Conservation (phyloP, 2,888 invertebrate genomes). For the Anaspis maculata region DNA sequence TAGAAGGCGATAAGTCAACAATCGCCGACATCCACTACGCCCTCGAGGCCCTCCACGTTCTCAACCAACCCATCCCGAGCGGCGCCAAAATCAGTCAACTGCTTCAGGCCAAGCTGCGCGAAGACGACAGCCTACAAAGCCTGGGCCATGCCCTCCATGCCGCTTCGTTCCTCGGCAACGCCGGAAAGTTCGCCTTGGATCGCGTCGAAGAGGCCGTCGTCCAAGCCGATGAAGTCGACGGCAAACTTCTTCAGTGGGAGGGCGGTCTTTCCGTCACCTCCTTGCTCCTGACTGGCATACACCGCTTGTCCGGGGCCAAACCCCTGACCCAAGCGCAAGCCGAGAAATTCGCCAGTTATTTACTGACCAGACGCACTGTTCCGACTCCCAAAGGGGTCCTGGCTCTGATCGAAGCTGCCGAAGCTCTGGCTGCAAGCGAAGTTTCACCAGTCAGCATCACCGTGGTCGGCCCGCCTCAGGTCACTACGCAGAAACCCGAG, state of each 20-base stretch:
- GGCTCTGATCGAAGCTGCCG: conserved; percentile 70
- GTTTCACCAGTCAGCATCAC: conserved; percentile 80
- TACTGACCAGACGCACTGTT: conserved; percentile 82
- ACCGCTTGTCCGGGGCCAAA: conserved; percentile 50
- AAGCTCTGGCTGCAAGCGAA: conserved; percentile 41
- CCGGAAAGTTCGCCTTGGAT: conserved; percentile 58
- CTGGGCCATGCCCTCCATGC: conserved; percentile 78
- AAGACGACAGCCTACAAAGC: conserved; percentile 68
- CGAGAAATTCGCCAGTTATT: conserved; percentile 74
- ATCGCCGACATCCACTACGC: conserved; percentile 69
- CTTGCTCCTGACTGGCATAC: conserved; percentile 48
- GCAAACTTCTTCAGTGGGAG: conserved; percentile 83
- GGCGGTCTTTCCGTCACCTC: conserved; percentile 77
- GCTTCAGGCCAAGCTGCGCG: conserved; percentile 69
- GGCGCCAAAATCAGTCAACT: conserved; percentile 62
- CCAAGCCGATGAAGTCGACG: conserved; percentile 90
- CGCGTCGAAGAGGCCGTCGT: conserved; percentile 87
- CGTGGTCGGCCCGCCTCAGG: conserved; percentile 67
- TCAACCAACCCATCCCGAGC: conserved; percentile 58
- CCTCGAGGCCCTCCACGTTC: conserved; percentile 56
- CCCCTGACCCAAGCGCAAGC: conserved; percentile 71
- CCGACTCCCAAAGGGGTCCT: conserved; percentile 78
- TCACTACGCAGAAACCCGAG: conserved; percentile 65
- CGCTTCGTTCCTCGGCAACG: conserved; percentile 61
- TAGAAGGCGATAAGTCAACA: conserved; percentile 60